Percentiles rank a stretch among this genome's conserved stretches.
Conservation (phyloP, 2,113 vertebrate genomes). For the Apteryx owenii region DNA sequence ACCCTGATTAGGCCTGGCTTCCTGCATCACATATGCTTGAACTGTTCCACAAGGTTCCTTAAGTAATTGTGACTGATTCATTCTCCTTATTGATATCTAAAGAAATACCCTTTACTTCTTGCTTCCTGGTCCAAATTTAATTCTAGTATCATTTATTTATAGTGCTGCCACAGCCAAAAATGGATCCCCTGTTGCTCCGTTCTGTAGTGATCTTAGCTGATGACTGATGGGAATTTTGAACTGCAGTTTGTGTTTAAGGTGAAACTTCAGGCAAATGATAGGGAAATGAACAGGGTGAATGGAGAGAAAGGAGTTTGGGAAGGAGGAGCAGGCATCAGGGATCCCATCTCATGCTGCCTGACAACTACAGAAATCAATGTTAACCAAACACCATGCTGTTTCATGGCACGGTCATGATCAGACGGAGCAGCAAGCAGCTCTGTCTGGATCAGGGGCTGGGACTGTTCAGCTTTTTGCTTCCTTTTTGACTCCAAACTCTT, state of each 20-base stretch:
- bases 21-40: slow-evolving; percentile 8
- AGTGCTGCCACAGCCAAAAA: background rate
- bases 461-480: background rate
- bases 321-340: background rate
- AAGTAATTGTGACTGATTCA: slow-evolving; percentile 47
- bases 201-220: background rate
- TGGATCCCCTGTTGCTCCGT: background rate
- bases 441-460: background rate
- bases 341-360: background rate
- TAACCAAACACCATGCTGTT: background rate
- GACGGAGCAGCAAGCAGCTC: background rate
- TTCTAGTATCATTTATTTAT: background rate
- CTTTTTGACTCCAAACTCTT: background rate
- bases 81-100: slow-evolving; percentile 41
- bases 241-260: background rate
- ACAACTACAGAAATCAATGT: background rate
- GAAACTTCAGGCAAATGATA: background rate
- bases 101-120: slow-evolving; percentile 15
- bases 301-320: background rate
- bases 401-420: background rate
- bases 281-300: background rate
- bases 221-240: no score
- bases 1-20: slow-evolving; percentile 43
- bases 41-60: slow-evolving; percentile 8
- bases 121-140: background rate